Evolutionary conservation across 2,113 vertebrate genomes (phyloP).

Genomic region (Ancistrus triradiatus): DNA sequence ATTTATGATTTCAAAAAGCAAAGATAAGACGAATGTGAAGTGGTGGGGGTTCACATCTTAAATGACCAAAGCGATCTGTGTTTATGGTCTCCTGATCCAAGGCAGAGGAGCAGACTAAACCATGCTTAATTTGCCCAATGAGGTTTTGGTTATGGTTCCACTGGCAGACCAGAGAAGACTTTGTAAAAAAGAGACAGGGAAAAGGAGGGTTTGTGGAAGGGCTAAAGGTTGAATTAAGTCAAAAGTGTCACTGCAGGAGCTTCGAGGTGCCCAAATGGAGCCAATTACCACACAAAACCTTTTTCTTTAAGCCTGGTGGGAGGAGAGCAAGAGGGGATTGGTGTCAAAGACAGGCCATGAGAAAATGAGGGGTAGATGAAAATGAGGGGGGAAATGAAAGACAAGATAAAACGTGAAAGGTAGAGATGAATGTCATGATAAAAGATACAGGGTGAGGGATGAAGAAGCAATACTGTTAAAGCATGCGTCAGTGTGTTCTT

Average conservation of each 20-base stretch:
- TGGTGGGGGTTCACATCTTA: slow-evolving; percentile 46
- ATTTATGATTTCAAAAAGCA: slow-evolving; percentile 71
- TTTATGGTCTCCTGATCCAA: slow-evolving; percentile 71
- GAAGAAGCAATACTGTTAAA: background rate
- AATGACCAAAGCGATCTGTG: slow-evolving; percentile 69
- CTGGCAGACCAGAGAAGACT: slow-evolving; percentile 55
- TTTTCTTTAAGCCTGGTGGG: slow-evolving; percentile 43
- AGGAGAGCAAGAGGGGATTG: slow-evolving; percentile 45
- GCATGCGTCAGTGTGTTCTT: background rate
- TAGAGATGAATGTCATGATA: background rate
- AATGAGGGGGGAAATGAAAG: slow-evolving; percentile 3
- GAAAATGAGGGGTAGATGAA: slow-evolving; percentile 32
- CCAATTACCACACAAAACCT: slow-evolving; percentile 59
- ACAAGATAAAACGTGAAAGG: background rate
- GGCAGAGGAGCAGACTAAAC: slow-evolving; percentile 74
- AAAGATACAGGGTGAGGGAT: background rate
- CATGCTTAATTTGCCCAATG: slow-evolving; percentile 79
- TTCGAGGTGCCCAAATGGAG: slow-evolving; percentile 62
- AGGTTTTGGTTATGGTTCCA: slow-evolving; percentile 75
- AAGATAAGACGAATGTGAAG: slow-evolving; percentile 77
- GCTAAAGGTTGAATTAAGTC: slow-evolving; percentile 66
- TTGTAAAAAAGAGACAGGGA: slow-evolving; percentile 54
- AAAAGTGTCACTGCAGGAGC: slow-evolving; percentile 65
- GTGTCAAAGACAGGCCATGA: slow-evolving; percentile 42
- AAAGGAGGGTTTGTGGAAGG: slow-evolving; percentile 45